Percentiles rank a stretch among this genome's conserved stretches.
Conservation (phyloP, 2,797 vertebrate species). For the Xerus rutilus region DNA sequence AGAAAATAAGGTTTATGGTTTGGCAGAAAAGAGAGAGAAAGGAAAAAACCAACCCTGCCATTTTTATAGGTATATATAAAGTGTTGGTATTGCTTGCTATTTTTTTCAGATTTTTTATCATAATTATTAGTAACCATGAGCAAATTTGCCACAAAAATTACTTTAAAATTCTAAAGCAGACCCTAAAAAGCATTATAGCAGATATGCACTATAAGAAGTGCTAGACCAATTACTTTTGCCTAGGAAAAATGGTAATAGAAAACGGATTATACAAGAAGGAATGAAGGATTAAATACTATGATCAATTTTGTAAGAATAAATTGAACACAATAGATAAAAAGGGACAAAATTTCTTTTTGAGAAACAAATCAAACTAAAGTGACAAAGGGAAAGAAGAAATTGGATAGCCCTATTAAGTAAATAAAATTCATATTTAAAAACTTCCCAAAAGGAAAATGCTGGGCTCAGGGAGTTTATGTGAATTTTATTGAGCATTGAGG, state of each 20-base stretch:
- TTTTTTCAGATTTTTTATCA: slow-evolving; percentile 13
- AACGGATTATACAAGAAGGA: not conserved
- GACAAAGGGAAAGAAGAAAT: not conserved
- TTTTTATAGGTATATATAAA: not conserved
- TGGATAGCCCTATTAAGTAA: not conserved
- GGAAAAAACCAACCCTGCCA: not conserved
- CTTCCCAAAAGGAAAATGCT: slow-evolving; percentile 4
- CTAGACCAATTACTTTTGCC: not conserved
- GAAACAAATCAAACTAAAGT: not conserved
- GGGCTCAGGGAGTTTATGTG: not conserved
- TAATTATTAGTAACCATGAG: not conserved
- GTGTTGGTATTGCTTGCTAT: not conserved
- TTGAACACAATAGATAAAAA: not conserved
- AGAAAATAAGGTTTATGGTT: not conserved
- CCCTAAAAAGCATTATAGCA: not conserved
- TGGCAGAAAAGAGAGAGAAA: not conserved
- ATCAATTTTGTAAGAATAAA: slow-evolving; percentile 21
- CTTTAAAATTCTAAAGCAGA: not conserved
- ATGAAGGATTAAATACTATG: slow-evolving; percentile 9
- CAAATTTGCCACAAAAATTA: slow-evolving; percentile 6
- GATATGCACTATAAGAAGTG: not conserved
- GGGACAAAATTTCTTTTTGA: not conserved
- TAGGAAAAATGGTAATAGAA: not conserved
- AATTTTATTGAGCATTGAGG: slow-evolving; percentile 40
- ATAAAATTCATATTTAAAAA: slow-evolving; percentile 4